Evolutionary conservation across 2,797 vertebrate genomes (phyloP).

Genomic region (Helostoma temminkii): DNA sequence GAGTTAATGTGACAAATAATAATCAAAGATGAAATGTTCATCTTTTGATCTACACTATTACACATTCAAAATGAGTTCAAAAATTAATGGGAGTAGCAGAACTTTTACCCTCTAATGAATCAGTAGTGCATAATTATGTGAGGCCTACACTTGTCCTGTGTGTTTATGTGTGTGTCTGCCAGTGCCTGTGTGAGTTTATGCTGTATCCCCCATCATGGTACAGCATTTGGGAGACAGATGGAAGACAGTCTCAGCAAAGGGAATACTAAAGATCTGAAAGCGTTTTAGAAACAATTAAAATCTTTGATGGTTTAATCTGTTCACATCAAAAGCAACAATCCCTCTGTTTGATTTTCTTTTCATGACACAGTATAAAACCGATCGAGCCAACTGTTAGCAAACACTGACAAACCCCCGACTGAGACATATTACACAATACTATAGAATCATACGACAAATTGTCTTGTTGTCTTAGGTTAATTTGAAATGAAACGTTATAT

Average conservation of each 20-base stretch:
- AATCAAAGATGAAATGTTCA: slow-evolving; percentile 8
- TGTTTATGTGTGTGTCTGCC: slow-evolving; percentile 16
- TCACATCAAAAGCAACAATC: slow-evolving; percentile 83
- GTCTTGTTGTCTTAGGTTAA: neutral
- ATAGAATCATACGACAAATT: neutral
- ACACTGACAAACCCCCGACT: slow-evolving; percentile 47
- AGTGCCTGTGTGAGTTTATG: slow-evolving; percentile 24
- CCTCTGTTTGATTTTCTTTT: slow-evolving; percentile 82
- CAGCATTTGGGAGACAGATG: slow-evolving; percentile 75
- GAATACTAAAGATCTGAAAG: slow-evolving; percentile 83
- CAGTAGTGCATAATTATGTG: slow-evolving; percentile 37
- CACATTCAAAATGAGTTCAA: slow-evolving; percentile 11
- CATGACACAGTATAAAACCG: slow-evolving; percentile 74
- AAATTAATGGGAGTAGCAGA: slow-evolving; percentile 26
- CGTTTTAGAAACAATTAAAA: slow-evolving; percentile 86
- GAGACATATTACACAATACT: neutral
- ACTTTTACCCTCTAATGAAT: slow-evolving; percentile 48
- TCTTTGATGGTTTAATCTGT: slow-evolving; percentile 85
- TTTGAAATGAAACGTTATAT: neutral
- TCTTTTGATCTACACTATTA: slow-evolving; percentile 38
- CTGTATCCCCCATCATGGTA: slow-evolving; percentile 40
- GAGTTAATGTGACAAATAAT: neutral
- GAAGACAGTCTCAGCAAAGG: slow-evolving; percentile 76
- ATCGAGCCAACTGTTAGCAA: slow-evolving; percentile 67
- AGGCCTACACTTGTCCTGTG: slow-evolving; percentile 18